phyloP scores from a whole-genome alignment of 2,797 vertebrate genomes.

The Microctenopoma lineatum region DNA sequence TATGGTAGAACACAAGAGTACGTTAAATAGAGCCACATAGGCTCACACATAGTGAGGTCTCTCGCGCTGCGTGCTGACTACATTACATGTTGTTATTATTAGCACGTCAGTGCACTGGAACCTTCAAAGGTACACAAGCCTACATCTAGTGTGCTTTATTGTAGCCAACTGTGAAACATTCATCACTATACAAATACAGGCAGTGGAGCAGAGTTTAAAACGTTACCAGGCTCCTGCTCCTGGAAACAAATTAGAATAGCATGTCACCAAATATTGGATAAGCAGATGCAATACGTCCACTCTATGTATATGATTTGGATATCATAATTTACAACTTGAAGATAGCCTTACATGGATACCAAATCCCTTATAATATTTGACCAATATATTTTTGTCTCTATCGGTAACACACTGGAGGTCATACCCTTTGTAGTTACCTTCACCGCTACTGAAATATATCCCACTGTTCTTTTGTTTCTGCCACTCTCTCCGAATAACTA shows the following conservation, averaged over 20 bases:
- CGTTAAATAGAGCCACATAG: not conserved
- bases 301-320: not conserved
- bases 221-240: no score
- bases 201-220: not conserved
- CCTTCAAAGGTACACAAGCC: not conserved
- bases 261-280: no score
- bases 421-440: not conserved
- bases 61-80: not conserved
- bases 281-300: no score
- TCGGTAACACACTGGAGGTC: not conserved
- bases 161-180: not conserved
- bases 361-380: not conserved
- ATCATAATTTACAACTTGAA: not conserved
- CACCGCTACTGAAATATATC: not conserved
- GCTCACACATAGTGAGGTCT: not conserved
- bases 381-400: not conserved
- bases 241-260: no score
- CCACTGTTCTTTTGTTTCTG: conserved; percentile 4
- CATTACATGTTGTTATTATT: not conserved
- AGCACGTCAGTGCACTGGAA: no score
- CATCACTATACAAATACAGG: not conserved
- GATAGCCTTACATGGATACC: not conserved
- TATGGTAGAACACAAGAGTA: not conserved
- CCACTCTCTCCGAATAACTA: not conserved
- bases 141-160: not conserved